Conservation (phyloP, 2,888 invertebrate genomes). For the Mayetiola destructor region DNA sequence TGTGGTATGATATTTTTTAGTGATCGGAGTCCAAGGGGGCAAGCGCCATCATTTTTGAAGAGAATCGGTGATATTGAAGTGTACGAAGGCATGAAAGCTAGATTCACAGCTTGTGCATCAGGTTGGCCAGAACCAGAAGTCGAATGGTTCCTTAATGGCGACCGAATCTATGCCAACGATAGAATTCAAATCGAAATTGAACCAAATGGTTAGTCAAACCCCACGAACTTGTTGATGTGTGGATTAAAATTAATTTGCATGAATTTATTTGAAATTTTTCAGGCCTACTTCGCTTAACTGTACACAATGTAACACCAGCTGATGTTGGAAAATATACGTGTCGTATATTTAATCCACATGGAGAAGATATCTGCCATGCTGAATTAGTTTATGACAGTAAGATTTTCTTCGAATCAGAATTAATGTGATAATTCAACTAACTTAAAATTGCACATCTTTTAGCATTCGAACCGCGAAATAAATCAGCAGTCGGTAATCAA, state of each 20-base stretch:
- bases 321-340: slow-evolving; percentile 79
- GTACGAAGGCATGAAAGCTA: slow-evolving; percentile 74
- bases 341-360: slow-evolving; percentile 69
- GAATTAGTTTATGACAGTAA: slow-evolving; percentile 68
- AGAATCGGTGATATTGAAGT: slow-evolving; percentile 78
- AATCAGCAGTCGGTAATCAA: slow-evolving; percentile 58
- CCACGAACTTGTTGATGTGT: neutral
- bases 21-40: slow-evolving; percentile 56
- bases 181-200: slow-evolving; percentile 72
- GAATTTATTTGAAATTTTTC: slow-evolving; percentile 36
- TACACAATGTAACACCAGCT: slow-evolving; percentile 58
- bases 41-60: slow-evolving; percentile 78
- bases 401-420: slow-evolving; percentile 23
- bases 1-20: slow-evolving; percentile 32
- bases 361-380: slow-evolving; percentile 66
- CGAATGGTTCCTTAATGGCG: slow-evolving; percentile 71
- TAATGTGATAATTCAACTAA: neutral
- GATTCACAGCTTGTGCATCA: slow-evolving; percentile 83
- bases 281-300: slow-evolving; percentile 66
- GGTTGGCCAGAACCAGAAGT: slow-evolving; percentile 79
- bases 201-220: slow-evolving; percentile 25
- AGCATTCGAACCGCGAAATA: slow-evolving; percentile 53
- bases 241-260: neutral
- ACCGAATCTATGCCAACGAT: slow-evolving; percentile 65
- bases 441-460: slow-evolving; percentile 18